Evolutionary conservation across 1,140 invertebrate species (phyloP).

Genomic region (Gryon sp.): DNA sequence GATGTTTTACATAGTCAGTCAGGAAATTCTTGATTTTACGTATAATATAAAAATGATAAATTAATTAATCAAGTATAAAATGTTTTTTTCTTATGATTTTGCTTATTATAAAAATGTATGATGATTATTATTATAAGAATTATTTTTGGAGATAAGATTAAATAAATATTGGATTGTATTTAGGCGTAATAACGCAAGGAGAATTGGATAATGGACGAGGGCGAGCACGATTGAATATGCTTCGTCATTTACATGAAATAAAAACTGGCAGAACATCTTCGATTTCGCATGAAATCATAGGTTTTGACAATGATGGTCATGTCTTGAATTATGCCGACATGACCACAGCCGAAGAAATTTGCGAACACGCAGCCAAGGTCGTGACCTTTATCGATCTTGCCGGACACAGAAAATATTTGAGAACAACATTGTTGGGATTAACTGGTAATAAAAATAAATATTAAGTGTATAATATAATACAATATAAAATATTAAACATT

Average conservation of each 20-base stretch:
- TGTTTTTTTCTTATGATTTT: no score
- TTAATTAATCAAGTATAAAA: no score
- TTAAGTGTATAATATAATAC: no score
- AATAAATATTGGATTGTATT: slow-evolving; percentile 1
- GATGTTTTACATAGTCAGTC: slow-evolving; percentile 22
- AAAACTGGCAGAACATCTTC: slow-evolving; percentile 97
- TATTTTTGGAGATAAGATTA: background rate
- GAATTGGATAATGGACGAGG: slow-evolving; percentile 97
- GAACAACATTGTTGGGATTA: slow-evolving; percentile 96
- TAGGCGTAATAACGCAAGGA: slow-evolving; percentile 96
- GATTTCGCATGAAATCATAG: slow-evolving; percentile 97
- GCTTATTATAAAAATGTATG: no score
- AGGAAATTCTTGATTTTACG: slow-evolving; percentile 22
- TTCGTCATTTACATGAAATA: slow-evolving; percentile 97
- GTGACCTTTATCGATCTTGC: slow-evolving; percentile 98
- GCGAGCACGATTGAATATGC: slow-evolving; percentile 95
- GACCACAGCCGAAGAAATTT: slow-evolving; percentile 96
- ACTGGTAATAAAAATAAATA: no score
- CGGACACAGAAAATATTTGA: slow-evolving; percentile 97
- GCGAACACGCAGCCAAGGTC: slow-evolving; percentile 92
- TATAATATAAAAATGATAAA: no score
- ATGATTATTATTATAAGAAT: no score
- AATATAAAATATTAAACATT: no score
- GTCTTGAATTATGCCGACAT: slow-evolving; percentile 91
- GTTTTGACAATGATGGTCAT: slow-evolving; percentile 89